A percentile compares a stretch with the other conserved stretches of the same genome.
These are phyloP conservation scores for Xiphophorus hellerii DNA, from an alignment of 2,113 vertebrate genomes.

Conservation along the genomic window DNA sequence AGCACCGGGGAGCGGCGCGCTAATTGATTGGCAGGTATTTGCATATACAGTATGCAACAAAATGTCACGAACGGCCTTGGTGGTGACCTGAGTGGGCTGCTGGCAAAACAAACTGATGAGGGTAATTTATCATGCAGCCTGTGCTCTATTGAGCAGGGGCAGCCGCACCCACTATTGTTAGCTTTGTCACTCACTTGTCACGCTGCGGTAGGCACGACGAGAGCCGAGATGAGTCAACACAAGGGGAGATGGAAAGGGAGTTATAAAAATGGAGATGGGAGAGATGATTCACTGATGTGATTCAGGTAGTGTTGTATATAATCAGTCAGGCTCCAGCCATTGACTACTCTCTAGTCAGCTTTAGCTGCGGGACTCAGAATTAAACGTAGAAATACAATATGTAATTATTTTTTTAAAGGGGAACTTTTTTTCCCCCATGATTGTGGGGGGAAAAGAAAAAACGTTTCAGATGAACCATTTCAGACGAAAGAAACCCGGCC, in stretches of 20 bases:
- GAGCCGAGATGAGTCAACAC: constrained; percentile 29
- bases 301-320: neutral
- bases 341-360: neutral
- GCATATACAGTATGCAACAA: constrained; percentile 83
- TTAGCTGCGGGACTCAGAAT: neutral
- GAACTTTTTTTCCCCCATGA: too few species aligned
- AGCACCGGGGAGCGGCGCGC: constrained; percentile 44
- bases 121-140: constrained; percentile 82
- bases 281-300: constrained; percentile 13
- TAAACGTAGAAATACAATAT: neutral
- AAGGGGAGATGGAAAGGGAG: constrained; percentile 24
- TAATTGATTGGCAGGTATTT: constrained; percentile 86
- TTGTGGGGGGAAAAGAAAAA: too few species aligned
- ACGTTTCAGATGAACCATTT: neutral
- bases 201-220: constrained; percentile 36
- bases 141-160: constrained; percentile 57
- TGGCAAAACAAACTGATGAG: constrained; percentile 83
- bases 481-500: neutral
- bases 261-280: constrained; percentile 12
- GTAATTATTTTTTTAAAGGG: neutral
- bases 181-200: constrained; percentile 81
- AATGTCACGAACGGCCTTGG: constrained; percentile 80
- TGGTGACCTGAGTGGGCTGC: constrained; percentile 78
- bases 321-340: neutral
- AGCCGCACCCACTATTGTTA: constrained; percentile 73